Conservation (phyloP, 1,140 invertebrate species). For the Heliconius eleuchia region DNA sequence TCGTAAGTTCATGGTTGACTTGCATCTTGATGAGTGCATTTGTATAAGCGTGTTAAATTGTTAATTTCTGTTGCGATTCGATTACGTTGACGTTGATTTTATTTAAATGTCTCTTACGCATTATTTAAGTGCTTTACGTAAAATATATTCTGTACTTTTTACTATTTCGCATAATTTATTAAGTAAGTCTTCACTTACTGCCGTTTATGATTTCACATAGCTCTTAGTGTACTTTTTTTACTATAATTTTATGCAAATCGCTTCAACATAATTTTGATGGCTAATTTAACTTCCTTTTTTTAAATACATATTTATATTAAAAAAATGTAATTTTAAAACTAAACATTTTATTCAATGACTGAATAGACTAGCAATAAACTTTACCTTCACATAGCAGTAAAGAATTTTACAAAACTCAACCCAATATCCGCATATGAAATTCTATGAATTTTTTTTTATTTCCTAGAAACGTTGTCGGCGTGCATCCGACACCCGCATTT, state of each 20-base stretch:
- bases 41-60: constrained; percentile 40
- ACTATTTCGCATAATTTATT: no score
- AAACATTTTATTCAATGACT: background rate
- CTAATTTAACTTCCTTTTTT: no score
- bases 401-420: constrained; percentile 8
- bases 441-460: constrained; percentile 31
- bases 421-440: constrained; percentile 34
- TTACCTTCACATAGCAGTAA: background rate
- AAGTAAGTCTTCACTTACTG: no score
- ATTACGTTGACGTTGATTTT: constrained; percentile 17
- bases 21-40: constrained; percentile 31
- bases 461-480: constrained; percentile 42
- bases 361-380: background rate
- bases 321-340: no score
- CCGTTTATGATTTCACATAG: no score
- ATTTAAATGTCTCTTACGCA: constrained; percentile 22
- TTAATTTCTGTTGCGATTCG: constrained; percentile 31
- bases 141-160: background rate
- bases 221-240: no score
- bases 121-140: constrained; percentile 9
- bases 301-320: no score
- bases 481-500: constrained; percentile 68
- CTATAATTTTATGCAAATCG: no score
- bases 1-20: constrained; percentile 23
- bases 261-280: no score